Evolutionary conservation across 2,888 invertebrate genomes (phyloP), one percentile per base, ranked within the genome.

Genomic region (Halictus quadricinctus): DNA sequence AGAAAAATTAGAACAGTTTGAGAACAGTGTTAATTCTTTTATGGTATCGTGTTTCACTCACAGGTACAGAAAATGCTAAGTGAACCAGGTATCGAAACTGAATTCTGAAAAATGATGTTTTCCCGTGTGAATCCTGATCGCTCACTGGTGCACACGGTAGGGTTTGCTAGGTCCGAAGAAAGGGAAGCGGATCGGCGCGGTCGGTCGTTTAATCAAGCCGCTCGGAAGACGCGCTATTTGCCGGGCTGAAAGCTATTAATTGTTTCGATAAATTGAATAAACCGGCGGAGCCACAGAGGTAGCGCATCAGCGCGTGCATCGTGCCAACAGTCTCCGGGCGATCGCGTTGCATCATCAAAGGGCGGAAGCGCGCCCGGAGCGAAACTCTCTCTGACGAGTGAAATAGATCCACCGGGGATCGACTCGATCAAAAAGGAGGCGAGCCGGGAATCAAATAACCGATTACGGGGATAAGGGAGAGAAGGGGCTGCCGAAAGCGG

Each of bases 271-370:
- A 66, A 72, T 66, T 13, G 72, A 15, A 29, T 36, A 70, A 72
- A 72, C 54, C 76, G 4, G 36, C 36, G 21, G 64, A 25, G 25
- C 21, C 41, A 8, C n/a, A 41, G n/a, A n/a, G 41, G n/a, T 5
- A 12, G 69, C n/a, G 41, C 69, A 69, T 43, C 43, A 8, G 36
- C 69, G 69, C 69, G 21, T 69, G 69, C 21, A 41, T 10, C 6
- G 18, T 18, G 66, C 29, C 36, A 74, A 74, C 50, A 41, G 54
- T n/a, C 73, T 74, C 29, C 73, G n/a, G 73, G 73, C 73, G 54
- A 54, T 74, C 73, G n/a, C 73, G n/a, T 41, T 29, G 54, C 81
- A 15, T 60, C 75, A 74, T 81, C 60, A 70, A 81, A 81, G 74
- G n/a, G 69, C 69, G 74, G 48, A 21, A 54, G 36, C 46, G 18